phyloP scores from a whole-genome alignment of 2,113 vertebrate species.

The Sitta europaea region DNA sequence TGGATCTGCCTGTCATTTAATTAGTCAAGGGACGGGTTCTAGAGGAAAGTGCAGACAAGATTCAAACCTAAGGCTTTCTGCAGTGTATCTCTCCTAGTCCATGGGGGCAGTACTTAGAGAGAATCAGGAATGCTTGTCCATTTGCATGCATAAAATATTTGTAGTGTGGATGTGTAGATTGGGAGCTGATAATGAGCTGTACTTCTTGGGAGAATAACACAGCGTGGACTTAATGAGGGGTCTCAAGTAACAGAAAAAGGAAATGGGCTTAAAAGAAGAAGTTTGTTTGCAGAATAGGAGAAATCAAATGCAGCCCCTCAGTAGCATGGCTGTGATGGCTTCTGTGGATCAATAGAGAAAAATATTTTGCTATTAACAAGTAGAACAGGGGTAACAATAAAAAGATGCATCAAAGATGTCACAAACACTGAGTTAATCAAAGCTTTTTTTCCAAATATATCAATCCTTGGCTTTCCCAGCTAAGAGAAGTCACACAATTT shows the following conservation, averaged over 20 bases:
- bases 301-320: background rate
- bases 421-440: background rate
- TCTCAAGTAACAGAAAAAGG: background rate
- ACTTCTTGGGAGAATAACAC: background rate
- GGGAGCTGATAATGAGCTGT: background rate
- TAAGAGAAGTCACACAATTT: background rate
- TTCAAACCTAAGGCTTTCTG: background rate
- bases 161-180: background rate
- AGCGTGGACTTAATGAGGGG: background rate
- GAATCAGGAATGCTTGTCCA: background rate
- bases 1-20: background rate
- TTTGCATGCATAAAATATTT: slow-evolving; percentile 5
- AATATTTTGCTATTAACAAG: background rate
- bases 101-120: background rate
- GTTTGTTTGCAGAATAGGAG: background rate
- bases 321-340: background rate
- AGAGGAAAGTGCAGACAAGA: background rate
- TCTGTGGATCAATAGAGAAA: background rate
- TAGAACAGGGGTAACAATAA: background rate
- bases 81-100: background rate
- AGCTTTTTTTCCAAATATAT: background rate
- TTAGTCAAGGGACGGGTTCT: background rate
- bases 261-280: background rate
- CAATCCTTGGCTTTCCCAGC: background rate
- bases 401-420: background rate